These are phyloP conservation scores for Ceyx cyanopectus DNA, from an alignment of 2,113 vertebrate genomes.

Conservation along the genomic window DNA sequence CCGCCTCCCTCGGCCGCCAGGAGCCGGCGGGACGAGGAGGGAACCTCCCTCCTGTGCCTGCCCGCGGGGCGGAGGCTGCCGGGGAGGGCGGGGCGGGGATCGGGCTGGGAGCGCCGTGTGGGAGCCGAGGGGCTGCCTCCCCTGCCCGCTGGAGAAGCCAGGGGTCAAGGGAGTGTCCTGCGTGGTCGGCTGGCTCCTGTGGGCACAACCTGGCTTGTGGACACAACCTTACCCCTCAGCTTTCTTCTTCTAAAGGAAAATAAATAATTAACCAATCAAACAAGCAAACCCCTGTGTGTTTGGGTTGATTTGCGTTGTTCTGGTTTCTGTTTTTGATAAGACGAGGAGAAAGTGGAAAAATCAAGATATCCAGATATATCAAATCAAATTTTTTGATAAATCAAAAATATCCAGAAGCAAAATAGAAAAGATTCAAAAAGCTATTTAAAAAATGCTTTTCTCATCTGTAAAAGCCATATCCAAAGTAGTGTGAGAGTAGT, in stretches of 20 bases:
- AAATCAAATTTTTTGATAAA: too few relatives aligned
- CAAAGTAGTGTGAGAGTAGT: neutral
- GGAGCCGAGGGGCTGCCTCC: neutral
- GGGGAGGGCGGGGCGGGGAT: neutral
- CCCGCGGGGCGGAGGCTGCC: neutral
- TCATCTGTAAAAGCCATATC: neutral
- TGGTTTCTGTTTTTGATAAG: neutral
- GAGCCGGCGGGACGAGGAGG: neutral
- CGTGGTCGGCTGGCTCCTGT: too few relatives aligned
- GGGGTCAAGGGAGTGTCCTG: accelerated
- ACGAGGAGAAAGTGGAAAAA: neutral
- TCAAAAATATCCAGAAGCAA: neutral
- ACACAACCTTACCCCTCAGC: neutral
- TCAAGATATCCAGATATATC: neutral
- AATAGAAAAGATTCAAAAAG: neutral
- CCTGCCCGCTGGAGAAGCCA: too few relatives aligned
- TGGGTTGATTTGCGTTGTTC: too few relatives aligned
- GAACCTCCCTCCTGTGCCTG: too few relatives aligned
- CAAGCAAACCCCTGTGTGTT: too few relatives aligned
- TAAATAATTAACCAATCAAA: neutral
- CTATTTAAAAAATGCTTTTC: neutral
- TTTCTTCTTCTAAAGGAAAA: neutral
- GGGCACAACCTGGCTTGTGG: neutral
- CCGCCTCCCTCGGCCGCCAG: neutral
- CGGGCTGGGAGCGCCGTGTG: neutral